Evolutionary conservation across 2,888 invertebrate species (phyloP), one percentile per base, ranked within the genome.

Genomic region (Arrhopalites spinosus): DNA sequence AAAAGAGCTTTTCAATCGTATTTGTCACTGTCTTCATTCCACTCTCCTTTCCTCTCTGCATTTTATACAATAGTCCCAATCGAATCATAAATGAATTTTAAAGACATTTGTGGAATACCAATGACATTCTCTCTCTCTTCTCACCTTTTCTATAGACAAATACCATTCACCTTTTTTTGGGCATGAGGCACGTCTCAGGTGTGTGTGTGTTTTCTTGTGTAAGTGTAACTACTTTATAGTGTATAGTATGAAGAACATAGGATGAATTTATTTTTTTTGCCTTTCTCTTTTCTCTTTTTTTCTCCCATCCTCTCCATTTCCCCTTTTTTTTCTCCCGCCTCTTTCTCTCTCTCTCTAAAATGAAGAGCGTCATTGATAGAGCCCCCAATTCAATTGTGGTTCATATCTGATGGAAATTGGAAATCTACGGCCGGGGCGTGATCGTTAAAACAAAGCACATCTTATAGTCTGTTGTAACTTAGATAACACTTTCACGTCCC

Each of bases 381-480:
- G 43, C 17, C 50, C 36, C 36, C 50, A 47, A 68, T 70, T 70
- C 70, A 70, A 70, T 70, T 70, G 70, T 56, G 70, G 70, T 70
- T 70, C 70, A 70, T 70, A 70, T 70, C 70, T 70, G 70, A 70
- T 70, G 70, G 70, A 70, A 70, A 70, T 70, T 70, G 70, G 70
- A 70, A 70, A 70, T 70, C 70, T 70, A 70, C 56, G 36, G 56
- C 56, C 20, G 29, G 70, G 53, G 53, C 70, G 70, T 70, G 70
- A 70, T 53, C 53, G 30, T 59, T 70, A 56, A 70, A 70, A 70
- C 70, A 70, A 70, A 70, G 56, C 70, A 36, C 50, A 36, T 20
- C 30, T n/a, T 25, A 27, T 17, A 56, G 36, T 20, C 30, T 59
- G 25, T 59, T 59, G 59, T 70, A 30, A 56, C 36, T 70, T 70